Conservation (phyloP, 2,113 vertebrate genomes). For the Aptenodytes forsteri region DNA sequence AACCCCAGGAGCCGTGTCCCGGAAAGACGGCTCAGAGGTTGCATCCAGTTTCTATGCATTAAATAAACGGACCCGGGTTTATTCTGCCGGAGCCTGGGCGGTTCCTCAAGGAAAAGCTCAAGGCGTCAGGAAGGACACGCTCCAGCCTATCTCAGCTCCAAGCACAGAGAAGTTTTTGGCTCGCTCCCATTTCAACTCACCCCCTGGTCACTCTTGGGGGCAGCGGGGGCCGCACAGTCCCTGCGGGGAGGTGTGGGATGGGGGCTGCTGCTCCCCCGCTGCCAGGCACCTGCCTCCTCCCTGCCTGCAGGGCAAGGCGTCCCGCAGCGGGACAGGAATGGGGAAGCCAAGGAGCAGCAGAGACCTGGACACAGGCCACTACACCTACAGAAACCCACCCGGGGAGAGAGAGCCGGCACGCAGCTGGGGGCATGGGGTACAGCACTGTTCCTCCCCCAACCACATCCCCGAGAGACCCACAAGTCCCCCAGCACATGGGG, state of each 20-base stretch:
- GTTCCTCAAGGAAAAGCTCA: neutral
- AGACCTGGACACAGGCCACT: neutral
- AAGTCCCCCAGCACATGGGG: rapidly evolving
- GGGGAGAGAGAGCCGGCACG: rapidly evolving
- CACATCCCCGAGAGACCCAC: neutral
- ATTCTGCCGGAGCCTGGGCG: neutral
- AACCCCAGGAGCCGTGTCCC: neutral
- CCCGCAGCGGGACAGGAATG: rapidly evolving
- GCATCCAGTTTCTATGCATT: neutral
- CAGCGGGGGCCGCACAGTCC: neutral
- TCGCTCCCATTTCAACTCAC: neutral
- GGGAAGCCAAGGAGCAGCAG: neutral
- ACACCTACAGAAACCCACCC: neutral
- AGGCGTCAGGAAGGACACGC: neutral
- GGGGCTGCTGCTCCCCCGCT: neutral
- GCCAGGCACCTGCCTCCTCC: neutral
- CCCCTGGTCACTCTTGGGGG: neutral
- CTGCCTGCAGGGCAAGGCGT: neutral
- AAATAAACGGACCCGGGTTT: neutral
- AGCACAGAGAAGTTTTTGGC: neutral
- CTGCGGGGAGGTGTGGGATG: neutral
- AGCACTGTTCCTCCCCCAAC: neutral
- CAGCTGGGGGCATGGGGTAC: neutral
- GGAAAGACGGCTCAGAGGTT: neutral
- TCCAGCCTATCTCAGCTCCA: neutral